A percentile compares a stretch with the other conserved stretches of the same genome.
These are phyloP conservation scores for Polylopha cassiicola DNA, from an alignment of 2,888 invertebrate genomes.

Conservation along the genomic window DNA sequence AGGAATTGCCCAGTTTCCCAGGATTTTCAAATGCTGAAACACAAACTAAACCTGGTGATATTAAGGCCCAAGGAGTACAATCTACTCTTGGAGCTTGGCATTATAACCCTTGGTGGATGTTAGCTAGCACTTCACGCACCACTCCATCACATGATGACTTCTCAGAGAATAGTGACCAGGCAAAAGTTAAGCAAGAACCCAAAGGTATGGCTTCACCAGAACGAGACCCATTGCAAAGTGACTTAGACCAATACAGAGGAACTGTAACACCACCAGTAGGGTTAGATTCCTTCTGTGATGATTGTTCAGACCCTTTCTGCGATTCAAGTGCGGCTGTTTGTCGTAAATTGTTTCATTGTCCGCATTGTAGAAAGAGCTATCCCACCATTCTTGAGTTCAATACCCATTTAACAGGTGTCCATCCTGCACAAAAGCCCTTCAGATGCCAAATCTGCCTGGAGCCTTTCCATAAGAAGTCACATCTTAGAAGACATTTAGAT, in stretches of 20 bases:
- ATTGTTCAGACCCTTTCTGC: slow-evolving; percentile 74
- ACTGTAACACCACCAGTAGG: slow-evolving; percentile 63
- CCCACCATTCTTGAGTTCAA: slow-evolving; percentile 74
- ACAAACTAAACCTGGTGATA: slow-evolving; percentile 68
- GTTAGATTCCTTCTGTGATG: slow-evolving; percentile 70
- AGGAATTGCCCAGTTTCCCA: slow-evolving; percentile 70
- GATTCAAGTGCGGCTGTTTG: slow-evolving; percentile 66
- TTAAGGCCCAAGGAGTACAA: slow-evolving; percentile 60
- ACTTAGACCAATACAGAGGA: slow-evolving; percentile 55
- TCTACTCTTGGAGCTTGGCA: slow-evolving; percentile 68
- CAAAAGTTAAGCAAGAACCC: slow-evolving; percentile 70
- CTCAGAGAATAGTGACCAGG: slow-evolving; percentile 62
- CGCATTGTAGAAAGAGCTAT: slow-evolving; percentile 75
- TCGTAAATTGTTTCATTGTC: slow-evolving; percentile 72
- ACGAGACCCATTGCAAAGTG: slow-evolving; percentile 59
- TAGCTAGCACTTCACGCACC: slow-evolving; percentile 68
- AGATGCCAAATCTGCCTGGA: slow-evolving; percentile 75
- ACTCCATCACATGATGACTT: slow-evolving; percentile 67
- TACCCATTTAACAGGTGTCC: slow-evolving; percentile 72
- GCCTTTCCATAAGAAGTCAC: slow-evolving; percentile 72
- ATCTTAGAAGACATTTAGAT: slow-evolving; percentile 71
- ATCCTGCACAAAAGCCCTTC: slow-evolving; percentile 73
- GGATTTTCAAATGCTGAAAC: slow-evolving; percentile 74
- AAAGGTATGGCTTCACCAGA: slow-evolving; percentile 63
- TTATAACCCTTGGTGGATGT: slow-evolving; percentile 76